These are phyloP conservation scores for Rousettus madagascariensis DNA, from an alignment of 2,797 vertebrate genomes.

Conservation along the genomic window DNA sequence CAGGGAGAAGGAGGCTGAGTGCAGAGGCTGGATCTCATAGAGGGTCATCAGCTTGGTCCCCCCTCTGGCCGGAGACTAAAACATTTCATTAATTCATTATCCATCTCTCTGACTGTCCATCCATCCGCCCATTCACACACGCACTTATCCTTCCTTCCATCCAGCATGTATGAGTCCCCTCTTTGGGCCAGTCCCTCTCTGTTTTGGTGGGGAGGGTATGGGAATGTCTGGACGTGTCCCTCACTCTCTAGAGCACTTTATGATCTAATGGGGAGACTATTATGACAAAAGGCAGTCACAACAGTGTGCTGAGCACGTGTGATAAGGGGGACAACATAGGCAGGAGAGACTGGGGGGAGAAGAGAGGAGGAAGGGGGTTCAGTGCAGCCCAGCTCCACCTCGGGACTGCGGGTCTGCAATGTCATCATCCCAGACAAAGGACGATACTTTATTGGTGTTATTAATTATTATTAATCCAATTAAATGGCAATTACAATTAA, in stretches of 20 bases:
- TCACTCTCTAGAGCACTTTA: not conserved
- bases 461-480: slow-evolving; percentile 71
- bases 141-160: not conserved
- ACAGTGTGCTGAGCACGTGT: rapidly evolving
- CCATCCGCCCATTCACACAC: not conserved
- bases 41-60: not conserved
- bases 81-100: not conserved
- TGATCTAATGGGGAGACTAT: not conserved
- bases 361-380: not conserved
- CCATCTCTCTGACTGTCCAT: not conserved
- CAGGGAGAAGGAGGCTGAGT: too few species aligned
- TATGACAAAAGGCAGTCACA: not conserved
- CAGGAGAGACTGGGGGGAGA: rapidly evolving
- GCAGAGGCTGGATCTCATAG: not conserved
- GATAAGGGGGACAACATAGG: not conserved
- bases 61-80: not conserved
- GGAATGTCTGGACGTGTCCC: not conserved
- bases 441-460: slow-evolving; percentile 49
- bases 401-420: not conserved
- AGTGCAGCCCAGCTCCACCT: not conserved
- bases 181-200: not conserved
- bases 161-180: not conserved
- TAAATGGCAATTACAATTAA: slow-evolving; percentile 71
- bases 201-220: not conserved
- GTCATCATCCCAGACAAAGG: slow-evolving; percentile 60